phyloP scores from a whole-genome alignment of 1,140 invertebrate genomes.

The Drosophila parvula region DNA sequence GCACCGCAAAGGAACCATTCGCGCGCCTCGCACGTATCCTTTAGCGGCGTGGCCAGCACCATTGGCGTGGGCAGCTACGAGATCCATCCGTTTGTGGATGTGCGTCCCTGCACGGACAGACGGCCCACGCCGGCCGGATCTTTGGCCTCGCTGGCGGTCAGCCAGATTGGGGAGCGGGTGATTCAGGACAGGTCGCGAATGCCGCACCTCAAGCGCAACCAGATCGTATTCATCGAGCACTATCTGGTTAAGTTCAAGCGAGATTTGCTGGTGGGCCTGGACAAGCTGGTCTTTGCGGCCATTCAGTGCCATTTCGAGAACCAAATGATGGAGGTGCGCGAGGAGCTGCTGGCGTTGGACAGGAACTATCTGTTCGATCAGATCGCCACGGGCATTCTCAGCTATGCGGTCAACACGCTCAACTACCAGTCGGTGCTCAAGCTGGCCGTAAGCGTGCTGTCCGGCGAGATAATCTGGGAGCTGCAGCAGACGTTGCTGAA shows the following conservation, averaged over 20 bases:
- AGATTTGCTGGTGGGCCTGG: conserved; percentile 70
- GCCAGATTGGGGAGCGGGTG: conserved; percentile 59
- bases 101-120: conserved; percentile 58
- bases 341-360: conserved; percentile 68
- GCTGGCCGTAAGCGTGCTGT: conserved; percentile 65
- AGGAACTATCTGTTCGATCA: conserved; percentile 63
- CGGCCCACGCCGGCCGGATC: conserved; percentile 76
- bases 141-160: conserved; percentile 67
- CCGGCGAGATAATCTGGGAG: conserved; percentile 68
- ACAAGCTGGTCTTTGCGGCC: conserved; percentile 72
- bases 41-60: conserved; percentile 62
- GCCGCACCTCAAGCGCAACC: conserved; percentile 63
- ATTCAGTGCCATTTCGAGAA: conserved; percentile 77
- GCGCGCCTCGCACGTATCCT: conserved; percentile 71
- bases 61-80: conserved; percentile 78
- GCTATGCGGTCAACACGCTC: conserved; percentile 61
- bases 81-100: conserved; percentile 77
- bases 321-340: conserved; percentile 76
- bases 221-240: conserved; percentile 78
- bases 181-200: conserved; percentile 54
- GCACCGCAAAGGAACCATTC: conserved; percentile 37
- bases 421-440: conserved; percentile 68
- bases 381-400: conserved; percentile 69
- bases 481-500: conserved; percentile 69
- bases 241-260: conserved; percentile 80